These are phyloP conservation scores for Butastur rufipennis DNA, from an alignment of 2,113 vertebrate genomes.

Conservation along the genomic window DNA sequence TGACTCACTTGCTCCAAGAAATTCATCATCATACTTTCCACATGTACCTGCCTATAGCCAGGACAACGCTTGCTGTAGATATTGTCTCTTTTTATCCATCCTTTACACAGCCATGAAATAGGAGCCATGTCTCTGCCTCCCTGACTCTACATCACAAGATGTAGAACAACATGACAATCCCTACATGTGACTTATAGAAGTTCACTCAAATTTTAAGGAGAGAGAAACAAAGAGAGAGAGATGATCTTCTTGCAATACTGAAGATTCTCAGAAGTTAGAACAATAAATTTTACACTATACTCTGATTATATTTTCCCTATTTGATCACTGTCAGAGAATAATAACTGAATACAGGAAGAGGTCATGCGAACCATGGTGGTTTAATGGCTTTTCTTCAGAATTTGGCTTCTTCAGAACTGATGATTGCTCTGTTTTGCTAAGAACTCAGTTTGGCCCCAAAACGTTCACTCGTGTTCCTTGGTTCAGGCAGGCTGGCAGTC, in stretches of 20 bases:
- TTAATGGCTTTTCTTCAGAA: not conserved
- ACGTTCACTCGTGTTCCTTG: accelerated
- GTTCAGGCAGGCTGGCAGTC: not conserved
- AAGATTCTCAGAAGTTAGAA: not conserved
- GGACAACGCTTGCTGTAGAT: accelerated
- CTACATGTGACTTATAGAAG: not conserved
- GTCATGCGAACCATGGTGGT: not conserved
- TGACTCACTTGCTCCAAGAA: not conserved
- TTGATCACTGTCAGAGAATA: not conserved
- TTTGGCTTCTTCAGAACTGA: not conserved
- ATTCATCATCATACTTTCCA: not conserved
- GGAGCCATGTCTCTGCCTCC: no score
- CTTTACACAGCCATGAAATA: not conserved
- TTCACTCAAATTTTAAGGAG: not conserved
- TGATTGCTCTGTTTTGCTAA: not conserved
- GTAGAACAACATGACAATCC: not conserved
- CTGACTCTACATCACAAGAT: no score
- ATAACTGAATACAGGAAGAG: not conserved
- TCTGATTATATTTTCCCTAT: not conserved
- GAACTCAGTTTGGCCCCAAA: not conserved
- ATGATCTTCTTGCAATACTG: not conserved
- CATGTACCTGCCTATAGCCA: not conserved
- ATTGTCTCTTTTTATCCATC: accelerated
- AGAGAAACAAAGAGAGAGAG: not conserved
- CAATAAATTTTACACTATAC: not conserved